Evolutionary conservation across 1,140 invertebrate species (phyloP), one percentile per base, ranked within the genome.

Genomic region (Paraescarpia echinospica): DNA sequence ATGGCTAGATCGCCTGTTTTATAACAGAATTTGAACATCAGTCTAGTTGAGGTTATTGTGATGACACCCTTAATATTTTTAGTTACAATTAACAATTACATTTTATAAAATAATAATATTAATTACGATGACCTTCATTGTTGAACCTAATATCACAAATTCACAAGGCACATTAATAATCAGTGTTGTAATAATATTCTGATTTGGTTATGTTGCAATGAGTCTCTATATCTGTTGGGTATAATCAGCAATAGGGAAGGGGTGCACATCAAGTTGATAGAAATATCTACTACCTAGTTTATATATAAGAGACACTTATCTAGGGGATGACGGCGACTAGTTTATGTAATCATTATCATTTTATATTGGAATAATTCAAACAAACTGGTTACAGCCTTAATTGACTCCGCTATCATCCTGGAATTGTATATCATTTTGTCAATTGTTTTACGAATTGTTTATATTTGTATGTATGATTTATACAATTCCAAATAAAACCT

Each of bases 51-150:
- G 14, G 89, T n/a, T 33, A 91, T 31, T 34, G 31, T 89, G 34
- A 92, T 91, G n/a, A 33, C 88, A 92, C 27, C 14, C 22, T 51
- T 41, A 31, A 90, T 92, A 31, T 35, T 34, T 51, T 91, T 93
- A 48, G 48, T 90, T 93, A n/a, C n/a, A n/a, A n/a, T n/a, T n/a
- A 34, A 41, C n/a, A 33, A 33, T 93, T 89, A 90, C n/a, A 93
- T 31, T 51, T 5, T 48, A 51, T 51, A 51, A 51, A 18, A 51
- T 18, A 51, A 18, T 77, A 41, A 41, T 77, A 77, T 27, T 77
- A 77, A 1, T 22, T 77, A 77, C 2, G 27, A 77, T 18, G 22
- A 77, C 59, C 14, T 18, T 77, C 59, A 77, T 77, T 77, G 59
- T 77, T 77, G 22, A 31, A 18, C 27, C 18, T 31, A 27, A 77